phyloP scores from a whole-genome alignment of 2,888 invertebrate species.

The Bombyx huttoni region DNA sequence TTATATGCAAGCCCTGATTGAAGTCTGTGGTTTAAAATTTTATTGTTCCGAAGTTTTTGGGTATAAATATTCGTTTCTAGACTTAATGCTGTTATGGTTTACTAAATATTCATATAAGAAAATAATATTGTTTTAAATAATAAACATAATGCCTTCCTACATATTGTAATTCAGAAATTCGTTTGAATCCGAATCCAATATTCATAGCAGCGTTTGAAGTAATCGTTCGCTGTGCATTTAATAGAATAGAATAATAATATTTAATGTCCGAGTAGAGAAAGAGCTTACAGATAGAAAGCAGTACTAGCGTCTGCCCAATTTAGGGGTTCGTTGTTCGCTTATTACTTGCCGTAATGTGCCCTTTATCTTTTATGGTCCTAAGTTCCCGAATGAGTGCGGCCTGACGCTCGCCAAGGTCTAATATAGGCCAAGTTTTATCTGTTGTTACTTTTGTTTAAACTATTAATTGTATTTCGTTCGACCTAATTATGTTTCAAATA shows the following conservation, averaged over 20 bases:
- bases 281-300: constrained; percentile 39
- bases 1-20: no score
- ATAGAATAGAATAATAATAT: background rate
- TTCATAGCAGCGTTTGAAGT: background rate
- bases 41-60: no score
- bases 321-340: constrained; percentile 56
- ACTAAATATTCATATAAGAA: no score
- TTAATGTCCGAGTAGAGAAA: constrained; percentile 12
- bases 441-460: constrained; percentile 39
- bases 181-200: background rate
- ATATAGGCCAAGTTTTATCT: constrained; percentile 61
- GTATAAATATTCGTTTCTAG: no score
- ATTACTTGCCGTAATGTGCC: constrained; percentile 67
- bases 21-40: no score
- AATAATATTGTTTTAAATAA: no score
- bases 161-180: no score
- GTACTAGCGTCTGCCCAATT: constrained; percentile 40
- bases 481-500: constrained; percentile 13
- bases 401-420: constrained; percentile 38
- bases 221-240: background rate
- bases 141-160: no score
- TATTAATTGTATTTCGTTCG: background rate
- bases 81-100: no score
- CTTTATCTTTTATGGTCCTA: constrained; percentile 67
- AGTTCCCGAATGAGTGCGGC: constrained; percentile 51